phyloP scores from a whole-genome alignment of 2,113 vertebrate species.

The Strix aluco region DNA sequence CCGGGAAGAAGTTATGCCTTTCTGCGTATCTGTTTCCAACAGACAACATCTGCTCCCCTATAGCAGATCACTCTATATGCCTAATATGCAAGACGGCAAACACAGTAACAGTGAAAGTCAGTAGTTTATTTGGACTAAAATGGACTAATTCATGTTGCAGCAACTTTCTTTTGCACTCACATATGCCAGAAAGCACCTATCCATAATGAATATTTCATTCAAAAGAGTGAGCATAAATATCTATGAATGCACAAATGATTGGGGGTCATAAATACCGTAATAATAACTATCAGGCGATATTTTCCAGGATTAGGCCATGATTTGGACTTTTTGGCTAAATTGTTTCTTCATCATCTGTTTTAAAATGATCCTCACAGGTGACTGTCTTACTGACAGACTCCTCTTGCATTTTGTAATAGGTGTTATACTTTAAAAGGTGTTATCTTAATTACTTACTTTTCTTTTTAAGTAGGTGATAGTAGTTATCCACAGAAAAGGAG shows the following conservation, averaged over 20 bases:
- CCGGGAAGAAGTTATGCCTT: not conserved
- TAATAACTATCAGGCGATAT: not conserved
- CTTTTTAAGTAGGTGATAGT: not conserved
- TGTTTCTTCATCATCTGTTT: not conserved
- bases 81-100: not conserved
- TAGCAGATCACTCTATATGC: not conserved
- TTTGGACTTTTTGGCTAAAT: not conserved
- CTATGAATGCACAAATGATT: not conserved
- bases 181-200: not conserved
- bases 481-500: not conserved
- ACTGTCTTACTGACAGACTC: not conserved
- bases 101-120: not conserved
- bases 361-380: not conserved
- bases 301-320: not conserved
- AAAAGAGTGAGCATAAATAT: not conserved
- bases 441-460: not conserved
- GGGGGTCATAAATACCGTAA: not conserved
- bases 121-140: not conserved
- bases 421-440: not conserved
- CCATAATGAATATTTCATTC: not conserved
- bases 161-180: not conserved
- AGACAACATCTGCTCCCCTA: not conserved
- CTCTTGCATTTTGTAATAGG: not conserved
- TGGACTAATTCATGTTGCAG: not conserved
- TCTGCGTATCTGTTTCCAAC: not conserved